These are phyloP conservation scores for Cephonodes hylas DNA, from an alignment of 2,888 invertebrate genomes.

Conservation along the genomic window DNA sequence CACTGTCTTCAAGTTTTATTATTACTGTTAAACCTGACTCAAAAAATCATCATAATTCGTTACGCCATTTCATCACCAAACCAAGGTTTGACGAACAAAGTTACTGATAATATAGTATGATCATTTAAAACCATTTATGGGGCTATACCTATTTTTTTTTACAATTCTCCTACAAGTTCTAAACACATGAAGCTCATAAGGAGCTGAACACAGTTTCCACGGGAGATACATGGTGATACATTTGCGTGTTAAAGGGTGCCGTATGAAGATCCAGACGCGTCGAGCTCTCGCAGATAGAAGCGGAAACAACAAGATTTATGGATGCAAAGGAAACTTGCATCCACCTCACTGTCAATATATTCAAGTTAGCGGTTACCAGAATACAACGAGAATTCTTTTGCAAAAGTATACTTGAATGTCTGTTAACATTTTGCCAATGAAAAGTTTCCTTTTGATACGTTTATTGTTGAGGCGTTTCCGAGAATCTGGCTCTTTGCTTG, in stretches of 20 bases:
- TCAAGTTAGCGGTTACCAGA: neutral
- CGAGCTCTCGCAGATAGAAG: slow-evolving; percentile 4
- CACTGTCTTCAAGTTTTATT: no score
- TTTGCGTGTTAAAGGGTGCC: slow-evolving; percentile 3
- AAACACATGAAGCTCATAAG: neutral
- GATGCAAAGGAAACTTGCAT: slow-evolving; percentile 2
- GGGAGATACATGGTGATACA: slow-evolving; percentile 1
- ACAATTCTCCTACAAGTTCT: no score
- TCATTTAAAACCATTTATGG: no score
- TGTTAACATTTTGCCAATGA: neutral
- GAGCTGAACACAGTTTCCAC: neutral
- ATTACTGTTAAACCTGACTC: no score
- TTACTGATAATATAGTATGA: no score
- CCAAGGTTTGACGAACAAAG: no score
- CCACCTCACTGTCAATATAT: slow-evolving; percentile 6
- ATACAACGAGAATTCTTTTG: slow-evolving; percentile 1
- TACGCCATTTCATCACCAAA: no score
- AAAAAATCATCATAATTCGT: no score
- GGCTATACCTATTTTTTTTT: no score
- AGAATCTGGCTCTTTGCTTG: neutral
- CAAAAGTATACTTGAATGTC: neutral
- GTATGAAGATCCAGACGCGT: slow-evolving; percentile 8
- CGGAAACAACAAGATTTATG: slow-evolving; percentile 11
- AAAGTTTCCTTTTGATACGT: neutral
- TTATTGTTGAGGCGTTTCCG: neutral